Evolutionary conservation across 2,797 vertebrate species (phyloP).

Genomic region (Parotocinclus haroldoi): DNA sequence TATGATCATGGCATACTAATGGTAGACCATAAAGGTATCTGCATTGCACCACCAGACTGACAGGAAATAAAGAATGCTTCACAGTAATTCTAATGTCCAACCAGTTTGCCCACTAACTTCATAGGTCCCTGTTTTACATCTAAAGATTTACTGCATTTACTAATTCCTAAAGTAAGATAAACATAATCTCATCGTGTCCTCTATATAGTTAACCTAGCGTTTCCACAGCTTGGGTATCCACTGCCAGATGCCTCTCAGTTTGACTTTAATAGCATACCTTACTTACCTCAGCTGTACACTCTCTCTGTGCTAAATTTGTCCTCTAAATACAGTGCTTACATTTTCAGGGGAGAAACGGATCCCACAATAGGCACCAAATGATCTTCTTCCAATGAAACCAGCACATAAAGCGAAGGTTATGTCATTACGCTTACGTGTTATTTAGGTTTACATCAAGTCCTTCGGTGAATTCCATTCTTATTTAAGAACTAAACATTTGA

Average conservation of each 20-base stretch:
- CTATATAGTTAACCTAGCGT: constrained; percentile 39
- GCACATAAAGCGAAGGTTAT: constrained; percentile 28
- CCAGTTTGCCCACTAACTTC: constrained; percentile 13
- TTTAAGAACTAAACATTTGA: background rate
- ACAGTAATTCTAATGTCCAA: constrained; percentile 48
- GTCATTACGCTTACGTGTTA: constrained; percentile 10
- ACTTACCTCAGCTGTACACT: constrained; percentile 39
- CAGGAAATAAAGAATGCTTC: constrained; percentile 60
- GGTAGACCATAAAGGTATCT: constrained; percentile 57
- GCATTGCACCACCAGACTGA: constrained; percentile 66
- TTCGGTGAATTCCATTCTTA: constrained; percentile 8
- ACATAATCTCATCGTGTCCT: constrained; percentile 26
- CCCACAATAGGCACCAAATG: constrained; percentile 30
- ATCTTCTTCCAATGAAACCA: constrained; percentile 19
- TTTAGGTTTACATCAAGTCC: constrained; percentile 4
- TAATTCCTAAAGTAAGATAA: constrained; percentile 30
- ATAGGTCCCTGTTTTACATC: background rate
- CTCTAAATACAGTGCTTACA: constrained; percentile 43
- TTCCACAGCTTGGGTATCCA: constrained; percentile 28
- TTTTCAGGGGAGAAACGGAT: constrained; percentile 45
- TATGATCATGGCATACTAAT: no score
- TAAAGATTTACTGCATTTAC: constrained; percentile 1
- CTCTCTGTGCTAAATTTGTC: constrained; percentile 47
- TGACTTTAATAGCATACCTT: constrained; percentile 49
- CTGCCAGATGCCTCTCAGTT: constrained; percentile 38